These are phyloP conservation scores for Florisuga fusca DNA, from an alignment of 2,797 vertebrate genomes.

Conservation along the genomic window DNA sequence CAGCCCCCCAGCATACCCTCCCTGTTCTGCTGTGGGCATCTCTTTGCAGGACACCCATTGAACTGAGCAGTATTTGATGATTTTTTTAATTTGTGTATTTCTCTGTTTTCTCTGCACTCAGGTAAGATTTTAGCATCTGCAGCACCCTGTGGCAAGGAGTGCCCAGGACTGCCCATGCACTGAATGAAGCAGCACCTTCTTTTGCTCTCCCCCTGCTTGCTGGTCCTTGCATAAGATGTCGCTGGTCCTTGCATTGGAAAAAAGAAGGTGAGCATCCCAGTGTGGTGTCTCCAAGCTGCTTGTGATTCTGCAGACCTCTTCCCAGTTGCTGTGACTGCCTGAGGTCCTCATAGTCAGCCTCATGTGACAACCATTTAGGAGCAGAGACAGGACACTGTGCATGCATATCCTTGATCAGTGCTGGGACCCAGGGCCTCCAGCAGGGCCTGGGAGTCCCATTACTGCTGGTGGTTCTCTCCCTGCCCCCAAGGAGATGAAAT, in stretches of 20 bases:
- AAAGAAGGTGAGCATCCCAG: not conserved
- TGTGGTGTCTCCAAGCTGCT: not conserved
- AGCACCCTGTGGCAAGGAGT: not conserved
- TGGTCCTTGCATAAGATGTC: not conserved
- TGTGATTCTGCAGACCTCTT: not conserved
- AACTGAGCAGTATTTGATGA: not conserved
- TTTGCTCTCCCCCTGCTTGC: not conserved
- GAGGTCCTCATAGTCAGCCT: not conserved
- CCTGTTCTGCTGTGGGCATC: accelerated
- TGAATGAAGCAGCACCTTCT: accelerated
- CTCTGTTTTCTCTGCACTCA: not conserved
- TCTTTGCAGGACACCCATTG: not conserved
- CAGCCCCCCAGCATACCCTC: not conserved
- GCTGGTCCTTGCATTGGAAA: not conserved
- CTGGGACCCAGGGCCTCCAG: not conserved
- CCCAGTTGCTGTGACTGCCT: not conserved
- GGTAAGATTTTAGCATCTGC: not conserved
- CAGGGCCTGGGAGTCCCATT: not conserved
- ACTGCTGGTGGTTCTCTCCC: not conserved
- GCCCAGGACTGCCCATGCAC: not conserved
- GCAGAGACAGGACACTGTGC: not conserved
- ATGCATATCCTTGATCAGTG: accelerated
- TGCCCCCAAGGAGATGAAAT: not conserved
- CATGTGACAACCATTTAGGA: not conserved
- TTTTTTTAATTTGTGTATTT: not conserved